Evolutionary conservation across 35 echinoderm and acorn worm species (phyloP), one percentile per base, ranked within the genome.

Genomic region (Ophioderma brevispina): DNA sequence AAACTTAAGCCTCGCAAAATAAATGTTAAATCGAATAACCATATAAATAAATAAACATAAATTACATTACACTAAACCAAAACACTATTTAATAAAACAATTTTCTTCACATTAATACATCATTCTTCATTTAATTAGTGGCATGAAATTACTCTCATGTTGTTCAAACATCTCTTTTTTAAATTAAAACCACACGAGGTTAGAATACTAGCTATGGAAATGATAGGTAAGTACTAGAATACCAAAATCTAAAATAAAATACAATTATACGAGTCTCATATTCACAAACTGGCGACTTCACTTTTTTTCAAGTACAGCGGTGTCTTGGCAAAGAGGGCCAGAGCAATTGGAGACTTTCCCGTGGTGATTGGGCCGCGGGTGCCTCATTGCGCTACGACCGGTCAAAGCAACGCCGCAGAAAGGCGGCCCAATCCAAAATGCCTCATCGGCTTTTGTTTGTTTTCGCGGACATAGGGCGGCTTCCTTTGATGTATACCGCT

Each of bases 371-470:
- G 59, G 59, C 59, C 59, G 59, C 59, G 59, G 59, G 59, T 70
- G 59, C 59, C 59, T 70, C 17, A 70, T 70, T 25, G 10, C 28
- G 59, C 59, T 25, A 25, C 59, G 59, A 70, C 59, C 59, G 59
- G 59, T 70, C 59, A 70, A 70, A 70, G 59, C 59, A 70, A 70
- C 59, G 59, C 59, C 59, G 59, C 59, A 70, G 59, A 70, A 70
- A 70, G 59, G 59, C 59, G 59, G 59, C 59, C 59, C 28, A 30
- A 70, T 70, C 17, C 59, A 70, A 25, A 70, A 18, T 70, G 28
- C 59, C 59, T 70, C 59, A 70, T 70, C 59, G 59, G 59, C 59
- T 70, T 70, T 70, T 70, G 59, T 70, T 70, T 70, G 59, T 70
- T 70, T 70, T 70, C 59, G 59, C 59, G 59, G 59, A 70, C 59